Base-by-base conservation (phyloP, 2,113 vertebrate genomes). In the Climacteris rufus region DNA sequence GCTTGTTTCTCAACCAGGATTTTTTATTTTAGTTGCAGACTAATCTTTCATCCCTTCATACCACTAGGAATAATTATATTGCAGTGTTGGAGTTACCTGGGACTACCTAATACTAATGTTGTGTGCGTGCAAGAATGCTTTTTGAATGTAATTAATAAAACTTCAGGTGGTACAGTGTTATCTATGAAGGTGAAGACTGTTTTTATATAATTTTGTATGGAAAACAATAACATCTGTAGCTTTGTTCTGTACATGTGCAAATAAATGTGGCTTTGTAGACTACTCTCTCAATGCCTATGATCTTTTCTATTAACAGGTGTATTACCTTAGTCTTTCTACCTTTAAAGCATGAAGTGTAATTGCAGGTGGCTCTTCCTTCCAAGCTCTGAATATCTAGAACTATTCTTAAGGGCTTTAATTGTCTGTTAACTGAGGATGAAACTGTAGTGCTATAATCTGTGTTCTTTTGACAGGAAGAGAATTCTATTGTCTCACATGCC, bases 181-280 rank as follows among this genome's bases (percentile, higher is more conserved):
- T 97, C 95, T 96, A 95, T 93, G 96, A 97, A 97, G 86, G 96
- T 98, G 96, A 97, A 97, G 89, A 94, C 93, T 91, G 96, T 63
- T 96, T 98, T 98, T 97, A 98, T 98, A 98, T 97, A 77, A 98
- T 97, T 98, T 98, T 98, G 97, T 98, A 97, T 97, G 96, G 85
- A 93, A 85, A 93, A 96, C 85, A 90, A 95, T 91, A 97, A 92
- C 93, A 96, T 97, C 93, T 97, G 96, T 98, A 83, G 87, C 95
- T 93, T 94, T 97, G 97, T 98, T 97, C 98, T 98, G 97, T 97
- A 97, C 68, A 91, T 97, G 98, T 98, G 97, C 96, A 98, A 98
- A 98, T 98, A 98, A 98, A 98, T 97, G 97, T 98, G 97, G 96
- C 97, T 98, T 97, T 97, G 93, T 98, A 98, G 97, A 98, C 90